Conservation (phyloP, 2,113 vertebrate genomes). For the Tyto alba region DNA sequence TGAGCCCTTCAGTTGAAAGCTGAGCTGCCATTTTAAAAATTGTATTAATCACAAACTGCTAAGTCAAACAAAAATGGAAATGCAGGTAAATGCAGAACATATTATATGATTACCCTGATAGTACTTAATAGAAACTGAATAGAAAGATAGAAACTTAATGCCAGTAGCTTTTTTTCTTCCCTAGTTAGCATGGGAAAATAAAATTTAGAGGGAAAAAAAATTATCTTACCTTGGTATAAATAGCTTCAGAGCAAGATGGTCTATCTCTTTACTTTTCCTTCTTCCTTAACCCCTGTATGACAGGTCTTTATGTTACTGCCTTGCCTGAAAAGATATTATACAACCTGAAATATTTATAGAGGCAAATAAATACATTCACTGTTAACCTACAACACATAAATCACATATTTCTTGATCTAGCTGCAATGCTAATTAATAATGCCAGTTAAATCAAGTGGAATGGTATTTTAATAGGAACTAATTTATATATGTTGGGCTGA, state of each 20-base stretch:
- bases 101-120: background rate
- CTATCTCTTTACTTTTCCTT: background rate
- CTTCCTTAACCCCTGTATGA: constrained; percentile 28
- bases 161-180: fast-evolving
- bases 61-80: constrained; percentile 23
- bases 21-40: background rate
- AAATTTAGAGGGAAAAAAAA: background rate
- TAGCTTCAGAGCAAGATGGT: background rate
- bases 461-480: background rate
- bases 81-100: background rate
- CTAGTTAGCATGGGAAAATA: background rate
- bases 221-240: constrained; percentile 41
- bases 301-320: constrained; percentile 29
- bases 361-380: background rate
- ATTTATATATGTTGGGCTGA: background rate
- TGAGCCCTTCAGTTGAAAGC: background rate
- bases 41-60: background rate
- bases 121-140: background rate
- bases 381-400: constrained; percentile 14
- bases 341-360: background rate
- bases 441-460: background rate
- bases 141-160: background rate
- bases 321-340: constrained; percentile 23
- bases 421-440: background rate
- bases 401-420: background rate